Conservation (phyloP, 2,113 vertebrate species). For the Calidris pygmaea region DNA sequence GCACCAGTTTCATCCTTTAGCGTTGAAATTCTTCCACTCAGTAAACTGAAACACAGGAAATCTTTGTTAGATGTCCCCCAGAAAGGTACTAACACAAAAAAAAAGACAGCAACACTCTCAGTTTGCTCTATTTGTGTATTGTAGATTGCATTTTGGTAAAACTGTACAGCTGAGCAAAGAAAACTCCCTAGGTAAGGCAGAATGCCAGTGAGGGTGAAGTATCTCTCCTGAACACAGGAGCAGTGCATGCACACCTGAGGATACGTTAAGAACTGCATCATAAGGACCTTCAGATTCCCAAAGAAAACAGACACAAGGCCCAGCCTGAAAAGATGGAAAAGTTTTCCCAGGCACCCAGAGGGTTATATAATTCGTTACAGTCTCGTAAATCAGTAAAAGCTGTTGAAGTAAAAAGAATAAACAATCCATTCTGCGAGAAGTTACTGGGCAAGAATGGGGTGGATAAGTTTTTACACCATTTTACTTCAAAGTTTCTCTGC, state of each 20-base stretch:
- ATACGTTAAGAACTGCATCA: background rate
- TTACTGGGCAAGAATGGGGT: background rate
- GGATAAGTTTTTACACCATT: background rate
- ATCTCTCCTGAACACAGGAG: background rate
- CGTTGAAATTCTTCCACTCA: conserved; percentile 98
- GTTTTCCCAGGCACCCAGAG: background rate
- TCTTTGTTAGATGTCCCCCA: background rate
- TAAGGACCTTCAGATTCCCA: background rate
- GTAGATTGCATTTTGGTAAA: background rate
- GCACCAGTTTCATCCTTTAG: conserved; percentile 99
- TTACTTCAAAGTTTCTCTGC: background rate
- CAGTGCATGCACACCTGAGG: background rate
- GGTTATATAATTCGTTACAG: background rate
- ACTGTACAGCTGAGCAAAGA: background rate
- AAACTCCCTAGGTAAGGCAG: background rate
- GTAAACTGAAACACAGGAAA: conserved; percentile 83
- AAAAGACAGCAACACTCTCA: background rate
- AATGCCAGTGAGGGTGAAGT: background rate
- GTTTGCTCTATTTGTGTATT: background rate
- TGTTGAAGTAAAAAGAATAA: background rate
- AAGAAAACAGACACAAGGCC: background rate
- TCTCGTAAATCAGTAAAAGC: background rate
- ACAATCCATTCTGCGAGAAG: background rate
- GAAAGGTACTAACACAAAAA: background rate
- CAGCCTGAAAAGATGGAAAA: background rate